A percentile compares a stretch with the other conserved stretches of the same genome.
Conservation (phyloP, 2,113 vertebrate genomes). For the Cynopterus brachyotis region DNA sequence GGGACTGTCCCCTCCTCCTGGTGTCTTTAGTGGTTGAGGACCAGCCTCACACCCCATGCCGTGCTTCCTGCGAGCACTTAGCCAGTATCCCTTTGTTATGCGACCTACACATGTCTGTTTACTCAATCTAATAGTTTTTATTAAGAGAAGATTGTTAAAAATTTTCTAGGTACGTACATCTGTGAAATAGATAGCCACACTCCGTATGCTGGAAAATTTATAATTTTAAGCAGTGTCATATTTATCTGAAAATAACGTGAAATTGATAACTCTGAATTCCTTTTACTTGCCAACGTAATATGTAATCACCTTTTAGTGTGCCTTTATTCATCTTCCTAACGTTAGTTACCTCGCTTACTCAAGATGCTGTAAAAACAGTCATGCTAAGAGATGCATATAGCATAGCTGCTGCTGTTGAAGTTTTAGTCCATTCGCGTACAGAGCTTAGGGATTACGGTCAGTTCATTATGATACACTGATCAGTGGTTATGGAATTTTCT, state of each 20-base stretch:
- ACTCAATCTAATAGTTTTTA: not conserved
- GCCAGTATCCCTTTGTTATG: no score
- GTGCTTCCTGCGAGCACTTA: no score
- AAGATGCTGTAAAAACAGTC: not conserved
- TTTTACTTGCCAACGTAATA: not conserved
- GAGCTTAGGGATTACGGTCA: not conserved
- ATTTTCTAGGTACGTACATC: not conserved
- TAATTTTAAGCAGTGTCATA: not conserved
- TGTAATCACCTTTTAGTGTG: not conserved
- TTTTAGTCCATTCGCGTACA: not conserved
- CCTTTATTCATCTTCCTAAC: not conserved
- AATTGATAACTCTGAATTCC: not conserved
- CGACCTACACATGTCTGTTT: not conserved
- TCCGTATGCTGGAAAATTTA: not conserved
- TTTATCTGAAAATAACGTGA: not conserved
- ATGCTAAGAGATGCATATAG: not conserved
- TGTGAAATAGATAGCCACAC: not conserved
- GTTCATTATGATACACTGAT: not conserved
- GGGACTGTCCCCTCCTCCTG: fast-evolving
- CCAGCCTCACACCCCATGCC: fast-evolving
- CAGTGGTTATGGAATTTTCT: not conserved
- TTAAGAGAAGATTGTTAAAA: not conserved
- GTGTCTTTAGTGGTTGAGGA: no score
- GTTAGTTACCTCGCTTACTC: not conserved
- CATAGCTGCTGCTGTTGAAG: not conserved